A percentile compares a stretch with the other conserved stretches of the same genome.
Evolutionary conservation across 2,797 vertebrate species (phyloP).

Genomic region (Poliocrania exsul): DNA sequence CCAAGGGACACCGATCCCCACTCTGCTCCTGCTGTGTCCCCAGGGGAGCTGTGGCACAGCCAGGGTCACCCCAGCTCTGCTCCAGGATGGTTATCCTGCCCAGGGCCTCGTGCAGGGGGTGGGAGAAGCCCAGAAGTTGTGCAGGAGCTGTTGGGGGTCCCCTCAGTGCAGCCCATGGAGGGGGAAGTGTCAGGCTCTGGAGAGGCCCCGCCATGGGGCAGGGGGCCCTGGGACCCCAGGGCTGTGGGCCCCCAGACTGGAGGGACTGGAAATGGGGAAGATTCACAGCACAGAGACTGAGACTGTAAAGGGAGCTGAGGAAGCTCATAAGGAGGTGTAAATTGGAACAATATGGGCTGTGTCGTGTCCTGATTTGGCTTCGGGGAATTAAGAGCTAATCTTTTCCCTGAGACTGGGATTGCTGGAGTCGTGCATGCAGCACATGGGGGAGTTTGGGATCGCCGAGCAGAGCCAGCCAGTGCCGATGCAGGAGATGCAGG

Average conservation of each 20-base stretch:
- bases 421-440: conserved; percentile 41
- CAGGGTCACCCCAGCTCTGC: rapidly evolving
- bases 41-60: rapidly evolving
- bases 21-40: rapidly evolving
- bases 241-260: not conserved
- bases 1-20: rapidly evolving
- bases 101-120: rapidly evolving
- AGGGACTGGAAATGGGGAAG: conserved; percentile 39
- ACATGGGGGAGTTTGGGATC: conserved; percentile 35
- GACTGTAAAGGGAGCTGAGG: conserved; percentile 71
- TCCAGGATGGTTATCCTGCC: rapidly evolving
- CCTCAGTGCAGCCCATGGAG: rapidly evolving
- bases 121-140: not conserved
- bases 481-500: conserved; percentile 22
- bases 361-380: conserved; percentile 72
- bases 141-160: not conserved
- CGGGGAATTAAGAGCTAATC: conserved; percentile 70
- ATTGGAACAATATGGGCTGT: conserved; percentile 73
- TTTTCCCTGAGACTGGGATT: conserved; percentile 58
- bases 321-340: conserved; percentile 73
- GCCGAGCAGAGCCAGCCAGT: not conserved
- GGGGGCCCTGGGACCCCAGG: rapidly evolving
- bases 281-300: conserved; percentile 52
- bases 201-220: not conserved
- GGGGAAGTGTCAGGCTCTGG: not conserved